Conservation (phyloP, 92 coral and sea anemone species). For the Pocillopora grandis region DNA sequence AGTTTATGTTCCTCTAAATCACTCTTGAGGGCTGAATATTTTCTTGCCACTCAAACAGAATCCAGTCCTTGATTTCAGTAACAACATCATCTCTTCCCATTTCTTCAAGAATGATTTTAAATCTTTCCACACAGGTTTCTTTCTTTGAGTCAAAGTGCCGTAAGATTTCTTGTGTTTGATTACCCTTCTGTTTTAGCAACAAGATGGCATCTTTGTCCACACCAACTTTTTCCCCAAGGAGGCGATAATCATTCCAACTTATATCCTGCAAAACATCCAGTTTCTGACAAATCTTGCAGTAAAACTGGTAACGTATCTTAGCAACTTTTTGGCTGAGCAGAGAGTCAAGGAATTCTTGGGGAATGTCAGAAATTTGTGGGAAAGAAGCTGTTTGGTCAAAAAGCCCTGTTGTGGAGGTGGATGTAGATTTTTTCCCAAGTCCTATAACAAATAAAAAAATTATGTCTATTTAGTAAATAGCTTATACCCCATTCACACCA, state of each 20-base stretch:
- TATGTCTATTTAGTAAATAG: too few species aligned
- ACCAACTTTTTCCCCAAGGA: constrained; percentile 47
- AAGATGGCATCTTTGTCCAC: background rate
- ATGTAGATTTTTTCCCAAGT: background rate
- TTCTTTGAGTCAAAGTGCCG: constrained; percentile 16
- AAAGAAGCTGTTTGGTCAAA: background rate
- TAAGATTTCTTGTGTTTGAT: background rate
- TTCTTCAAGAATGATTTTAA: constrained; percentile 11
- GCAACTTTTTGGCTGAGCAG: background rate
- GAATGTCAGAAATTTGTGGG: background rate
- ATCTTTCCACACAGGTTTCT: background rate
- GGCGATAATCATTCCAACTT: constrained; percentile 21
- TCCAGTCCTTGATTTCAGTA: constrained; percentile 27
- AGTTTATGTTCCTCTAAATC: too few species aligned
- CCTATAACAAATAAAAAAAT: background rate
- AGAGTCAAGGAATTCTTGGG: background rate
- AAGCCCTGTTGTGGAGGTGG: constrained; percentile 40
- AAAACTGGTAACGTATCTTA: background rate
- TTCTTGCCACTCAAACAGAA: background rate
- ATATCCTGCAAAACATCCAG: background rate
- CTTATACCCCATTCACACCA: too few species aligned
- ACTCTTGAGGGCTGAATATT: too few species aligned
- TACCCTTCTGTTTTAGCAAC: constrained; percentile 4
- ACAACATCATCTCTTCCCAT: constrained; percentile 43
- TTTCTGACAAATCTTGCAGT: constrained; percentile 2